A percentile compares a stretch with the other conserved stretches of the same genome.
Evolutionary conservation across 2,113 vertebrate genomes (phyloP).

Genomic region (Myxocyprinus asiaticus): DNA sequence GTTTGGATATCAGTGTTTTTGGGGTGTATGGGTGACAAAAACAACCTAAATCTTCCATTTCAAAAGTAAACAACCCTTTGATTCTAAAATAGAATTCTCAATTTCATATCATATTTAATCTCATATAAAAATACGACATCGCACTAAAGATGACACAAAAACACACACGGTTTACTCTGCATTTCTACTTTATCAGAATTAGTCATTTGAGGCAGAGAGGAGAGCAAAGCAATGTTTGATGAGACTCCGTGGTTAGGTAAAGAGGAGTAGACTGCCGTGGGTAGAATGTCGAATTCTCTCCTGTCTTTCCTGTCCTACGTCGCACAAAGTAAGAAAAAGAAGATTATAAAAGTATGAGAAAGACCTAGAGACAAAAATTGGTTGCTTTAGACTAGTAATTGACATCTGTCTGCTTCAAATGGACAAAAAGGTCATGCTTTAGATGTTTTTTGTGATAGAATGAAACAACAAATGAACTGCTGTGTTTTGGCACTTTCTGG

Average conservation of each 20-base stretch:
- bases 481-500: background rate
- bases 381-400: constrained; percentile 10
- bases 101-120: constrained; percentile 38
- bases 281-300: constrained; percentile 54
- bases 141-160: constrained; percentile 35
- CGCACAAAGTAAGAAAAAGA: background rate
- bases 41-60: constrained; percentile 19
- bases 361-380: background rate
- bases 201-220: constrained; percentile 64
- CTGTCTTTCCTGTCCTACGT: constrained; percentile 18
- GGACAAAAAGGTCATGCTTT: background rate
- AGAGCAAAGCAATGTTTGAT: constrained; percentile 64
- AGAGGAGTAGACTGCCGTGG: constrained; percentile 57
- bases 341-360: background rate
- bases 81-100: background rate
- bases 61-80: background rate
- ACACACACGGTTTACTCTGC: constrained; percentile 42
- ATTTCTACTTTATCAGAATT: constrained; percentile 64
- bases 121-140: constrained; percentile 41
- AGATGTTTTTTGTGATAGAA: background rate
- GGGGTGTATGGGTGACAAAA: constrained; percentile 2
- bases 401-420: background rate
- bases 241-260: constrained; percentile 59
- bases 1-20: constrained; percentile 31
- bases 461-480: background rate